Base-by-base conservation (phyloP, 2,888 invertebrate genomes). In the Andrena praecox region DNA sequence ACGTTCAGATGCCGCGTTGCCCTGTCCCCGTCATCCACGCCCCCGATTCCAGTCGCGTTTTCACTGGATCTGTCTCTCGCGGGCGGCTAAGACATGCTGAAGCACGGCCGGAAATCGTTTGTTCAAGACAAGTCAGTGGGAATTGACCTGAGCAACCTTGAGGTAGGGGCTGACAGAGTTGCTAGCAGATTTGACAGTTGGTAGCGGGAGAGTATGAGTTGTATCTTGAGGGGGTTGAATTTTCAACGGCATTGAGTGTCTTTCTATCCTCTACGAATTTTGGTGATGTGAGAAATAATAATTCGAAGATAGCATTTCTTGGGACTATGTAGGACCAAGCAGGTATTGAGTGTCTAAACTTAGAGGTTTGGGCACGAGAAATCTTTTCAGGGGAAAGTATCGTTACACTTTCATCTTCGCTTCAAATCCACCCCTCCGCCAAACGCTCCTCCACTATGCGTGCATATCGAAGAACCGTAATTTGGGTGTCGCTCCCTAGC, bases 1-100 rank as follows among this genome's bases (percentile, higher is more conserved):
- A 64, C 75, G 20, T 77, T 80, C 74, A 33, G 54, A 29, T 31
- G 31, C 59, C 76, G 31, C 29, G 29, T n/a, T 70, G 42, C n/a
- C 27, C 16, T 59, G 31, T 29, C 71, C 56, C 64, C 74, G 42
- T 31, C 59, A 64, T 56, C 64, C 20, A 56, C 68, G 63, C 54
- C 48, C 48, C 56, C 64, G 66, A 52, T 69, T 54, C 59, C 8
- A 35, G 35, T 42, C 29, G 27, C 35, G 52, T 29, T 42, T 16
- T 48, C 48, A 3, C 50, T 16, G 16, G 24, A 62, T 77, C 48
- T 69, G 20, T 52, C 16, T n/a, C 6, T n/a, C 12, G 29, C 20
- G n/a, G 4, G 31, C 10, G n/a, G 29, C 12, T 3, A 12, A 20
- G 2, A 20, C 24, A 80, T 80, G 80, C 8, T 29, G 6, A 29